Percentiles rank a stretch among this genome's conserved stretches.
Conservation (phyloP, 1,140 invertebrate species). For the Bombus affinis region DNA sequence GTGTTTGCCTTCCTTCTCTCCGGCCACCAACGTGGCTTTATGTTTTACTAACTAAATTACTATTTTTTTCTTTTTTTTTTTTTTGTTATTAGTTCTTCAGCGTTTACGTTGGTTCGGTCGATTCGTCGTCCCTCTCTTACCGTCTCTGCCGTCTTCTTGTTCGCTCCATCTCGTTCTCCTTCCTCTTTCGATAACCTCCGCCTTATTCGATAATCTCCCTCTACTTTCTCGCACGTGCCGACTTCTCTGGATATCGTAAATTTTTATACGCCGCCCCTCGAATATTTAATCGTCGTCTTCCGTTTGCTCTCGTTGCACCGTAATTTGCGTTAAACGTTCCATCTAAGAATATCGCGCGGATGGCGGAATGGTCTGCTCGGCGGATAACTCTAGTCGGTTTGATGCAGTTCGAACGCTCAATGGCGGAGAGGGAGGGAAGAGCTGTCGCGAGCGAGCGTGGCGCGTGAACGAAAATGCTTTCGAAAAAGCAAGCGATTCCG, state of each 20-base stretch:
- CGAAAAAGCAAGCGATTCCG: not conserved
- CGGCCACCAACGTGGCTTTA: constrained; percentile 80
- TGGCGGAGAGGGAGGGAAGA: too few relatives aligned
- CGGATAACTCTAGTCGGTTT: not conserved
- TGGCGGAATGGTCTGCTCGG: too few relatives aligned
- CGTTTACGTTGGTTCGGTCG: constrained; percentile 82
- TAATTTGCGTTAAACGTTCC: too few relatives aligned
- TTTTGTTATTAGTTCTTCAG: constrained; percentile 79
- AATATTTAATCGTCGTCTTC: constrained; percentile 54
- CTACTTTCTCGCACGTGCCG: not conserved
- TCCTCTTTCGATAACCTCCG: not conserved
- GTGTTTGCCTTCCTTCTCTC: constrained; percentile 83
- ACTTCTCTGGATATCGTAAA: constrained; percentile 4
- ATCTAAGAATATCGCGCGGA: too few relatives aligned
- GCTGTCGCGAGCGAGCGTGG: not conserved
- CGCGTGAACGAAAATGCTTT: not conserved
- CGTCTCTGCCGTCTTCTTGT: not conserved
- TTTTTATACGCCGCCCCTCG: constrained; percentile 27
- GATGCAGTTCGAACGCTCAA: not conserved
- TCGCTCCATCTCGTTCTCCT: not conserved
- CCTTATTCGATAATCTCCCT: too few relatives aligned
- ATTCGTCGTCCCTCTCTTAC: constrained; percentile 68
- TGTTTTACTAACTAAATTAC: constrained; percentile 84
- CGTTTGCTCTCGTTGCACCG: constrained; percentile 33
- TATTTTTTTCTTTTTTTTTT: constrained; percentile 78